Conservation (phyloP, 2,888 invertebrate genomes). For the Leucania comma region DNA sequence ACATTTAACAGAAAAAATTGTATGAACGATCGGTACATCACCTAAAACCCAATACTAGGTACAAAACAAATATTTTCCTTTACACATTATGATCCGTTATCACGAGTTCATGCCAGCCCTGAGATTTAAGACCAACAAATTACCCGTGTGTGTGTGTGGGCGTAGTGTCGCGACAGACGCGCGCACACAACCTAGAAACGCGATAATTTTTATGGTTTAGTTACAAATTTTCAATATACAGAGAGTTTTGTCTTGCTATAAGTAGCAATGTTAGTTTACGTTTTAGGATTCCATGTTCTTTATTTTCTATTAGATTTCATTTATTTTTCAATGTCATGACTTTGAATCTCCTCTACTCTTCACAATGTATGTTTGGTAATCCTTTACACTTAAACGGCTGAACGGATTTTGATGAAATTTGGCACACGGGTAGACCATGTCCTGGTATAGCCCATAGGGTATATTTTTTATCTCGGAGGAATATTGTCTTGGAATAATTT, state of each 20-base stretch:
- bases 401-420: too few species aligned
- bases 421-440: too few species aligned
- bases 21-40: not conserved
- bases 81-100: conserved; percentile 7
- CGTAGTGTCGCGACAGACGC: conserved; percentile 42
- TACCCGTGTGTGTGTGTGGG: conserved; percentile 62
- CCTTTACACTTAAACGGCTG: too few species aligned
- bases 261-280: not conserved
- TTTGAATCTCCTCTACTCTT: too few species aligned
- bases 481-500: too few species aligned
- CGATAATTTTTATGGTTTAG: conserved; percentile 69
- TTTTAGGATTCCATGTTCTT: not conserved
- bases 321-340: too few species aligned
- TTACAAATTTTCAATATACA: conserved; percentile 64
- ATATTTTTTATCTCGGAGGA: too few species aligned
- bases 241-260: conserved; percentile 34
- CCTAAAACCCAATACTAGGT: not conserved
- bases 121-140: conserved; percentile 70
- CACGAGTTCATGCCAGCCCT: conserved; percentile 67
- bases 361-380: too few species aligned
- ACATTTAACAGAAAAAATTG: too few species aligned
- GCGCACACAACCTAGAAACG: conserved; percentile 66
- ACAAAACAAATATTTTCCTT: conserved; percentile 13
- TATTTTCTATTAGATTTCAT: not conserved
- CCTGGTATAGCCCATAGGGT: too few species aligned